Base-by-base conservation (phyloP, 2,797 vertebrate genomes). In the Pteronotus mesoamericanus region DNA sequence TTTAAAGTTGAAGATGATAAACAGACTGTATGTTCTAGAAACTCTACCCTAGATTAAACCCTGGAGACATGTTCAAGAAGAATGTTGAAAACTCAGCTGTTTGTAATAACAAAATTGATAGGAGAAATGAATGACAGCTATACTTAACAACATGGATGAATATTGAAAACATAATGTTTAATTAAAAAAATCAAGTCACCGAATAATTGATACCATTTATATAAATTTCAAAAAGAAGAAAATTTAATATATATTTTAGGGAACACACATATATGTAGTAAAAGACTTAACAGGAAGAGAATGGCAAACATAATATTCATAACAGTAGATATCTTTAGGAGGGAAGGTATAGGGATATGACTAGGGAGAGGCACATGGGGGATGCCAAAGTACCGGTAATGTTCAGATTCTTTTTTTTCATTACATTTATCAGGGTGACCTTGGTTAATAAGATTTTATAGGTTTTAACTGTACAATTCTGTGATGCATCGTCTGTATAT, bases 71-170 rank as follows among this genome's bases (percentile, higher is more conserved):
- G 34, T 92, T 78, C 66, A 89, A 79, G 42, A 89, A 59, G 59
- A 86, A 77, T 64, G 51, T 90, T 93, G 22, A 69, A 86, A 83
- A 75, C n/a, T 86, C 37, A 86, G 10, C 86, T 86, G 59, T 91
- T 89, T 72, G 5, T 94, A 82, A 64, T 57, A 79, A 68, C 37
- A 78, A 85, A 95, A 68, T 85, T 3, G 29, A 11, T 88, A 66
- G 12, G 39, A 69, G 68, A 89, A 89, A 75, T 82, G 53, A 96
- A 80, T 71, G 55, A 42, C 15, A 61, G 37, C 46, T 84, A 64
- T 53, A 94, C 12, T 48, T 89, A 74, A 26, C 68, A 95, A 77
- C 44, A 39, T 82, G 19, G 11, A 51, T 61, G 26, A 83, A 86
- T 92, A 66, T 59, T 0, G 89, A 72, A 68, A 90, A 68, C 9